Evolutionary conservation across 2,797 vertebrate species (phyloP).

Genomic region (Tragopan temminckii): DNA sequence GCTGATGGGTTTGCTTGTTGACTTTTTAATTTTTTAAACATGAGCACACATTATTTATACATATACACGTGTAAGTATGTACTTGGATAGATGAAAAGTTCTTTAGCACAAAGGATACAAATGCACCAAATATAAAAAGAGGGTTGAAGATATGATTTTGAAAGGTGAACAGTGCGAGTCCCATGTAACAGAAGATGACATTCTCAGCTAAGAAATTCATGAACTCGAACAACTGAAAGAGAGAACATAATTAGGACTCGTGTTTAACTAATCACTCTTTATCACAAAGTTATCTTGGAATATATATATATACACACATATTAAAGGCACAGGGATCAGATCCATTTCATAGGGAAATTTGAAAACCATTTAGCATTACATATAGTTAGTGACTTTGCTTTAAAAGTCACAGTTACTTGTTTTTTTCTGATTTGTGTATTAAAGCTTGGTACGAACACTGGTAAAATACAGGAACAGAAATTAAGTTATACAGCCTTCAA

Average conservation of each 20-base stretch:
- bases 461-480: not conserved
- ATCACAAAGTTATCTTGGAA: not conserved
- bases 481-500: not conserved
- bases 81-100: not conserved
- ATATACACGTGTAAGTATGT: not conserved
- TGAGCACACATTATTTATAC: not conserved
- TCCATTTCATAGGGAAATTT: not conserved
- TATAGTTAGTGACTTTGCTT: not conserved
- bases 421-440: not conserved
- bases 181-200: slow-evolving; percentile 92
- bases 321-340: not conserved
- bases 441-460: not conserved
- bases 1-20: not conserved
- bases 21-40: not conserved
- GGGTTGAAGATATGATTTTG: slow-evolving; percentile 88
- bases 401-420: not conserved
- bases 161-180: slow-evolving; percentile 88
- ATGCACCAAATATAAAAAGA: slow-evolving; percentile 87
- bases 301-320: not conserved
- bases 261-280: not conserved
- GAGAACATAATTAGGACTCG: slow-evolving; percentile 37
- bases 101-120: slow-evolving; percentile 87
- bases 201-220: slow-evolving; percentile 92
- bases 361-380: not conserved
- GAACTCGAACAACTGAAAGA: slow-evolving; percentile 91